Base-by-base conservation (phyloP, 2,888 invertebrate genomes). In the Drosophila kuntzei region DNA sequence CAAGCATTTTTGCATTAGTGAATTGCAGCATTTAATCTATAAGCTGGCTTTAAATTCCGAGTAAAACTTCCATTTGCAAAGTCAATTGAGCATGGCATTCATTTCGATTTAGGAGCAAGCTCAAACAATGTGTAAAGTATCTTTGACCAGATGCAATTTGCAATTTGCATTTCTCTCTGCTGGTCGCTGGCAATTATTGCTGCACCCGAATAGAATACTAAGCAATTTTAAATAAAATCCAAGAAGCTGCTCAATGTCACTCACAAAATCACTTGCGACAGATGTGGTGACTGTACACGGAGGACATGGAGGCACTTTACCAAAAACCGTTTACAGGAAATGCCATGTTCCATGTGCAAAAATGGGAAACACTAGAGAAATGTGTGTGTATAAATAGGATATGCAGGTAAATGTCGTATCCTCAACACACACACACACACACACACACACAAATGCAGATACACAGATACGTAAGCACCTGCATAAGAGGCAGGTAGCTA, bases 401-500 rank as follows among this genome's bases (percentile, higher is more conserved):
- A 80, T 84, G 82, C 84, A 87, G 87, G 87, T 84, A 86, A 64
- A 64, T 54, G 61, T 62, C 14, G 60, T 67, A 36, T 70, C 62
- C 76, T 58, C 41, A 27, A 8, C 51, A 58, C 46, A 57, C 37
- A 61, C n/a, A 34, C 32, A 46, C 58, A 59, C 41, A 64, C 44
- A 55, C 46, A 72, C 43, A 65, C 37, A 44, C 29, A 43, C 22
- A 34, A 36, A 29, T 36, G 41, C 9, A 46, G 18, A 32, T 12
- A 43, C 2, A 50, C 18, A 25, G 39, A 29, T 47, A 73, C 22
- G 20, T 36, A 54, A 59, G 72, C 84, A 83, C 85, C 85, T 85
- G 85, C 83, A 62, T 65, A 41, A 51, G 22, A 58, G 54, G 83
- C 82, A 83, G 85, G 85, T 84, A 82, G 82, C 70, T 72, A 75